Evolutionary conservation across 2,113 vertebrate species (phyloP).

Genomic region (Ailuropoda melanoleuca): DNA sequence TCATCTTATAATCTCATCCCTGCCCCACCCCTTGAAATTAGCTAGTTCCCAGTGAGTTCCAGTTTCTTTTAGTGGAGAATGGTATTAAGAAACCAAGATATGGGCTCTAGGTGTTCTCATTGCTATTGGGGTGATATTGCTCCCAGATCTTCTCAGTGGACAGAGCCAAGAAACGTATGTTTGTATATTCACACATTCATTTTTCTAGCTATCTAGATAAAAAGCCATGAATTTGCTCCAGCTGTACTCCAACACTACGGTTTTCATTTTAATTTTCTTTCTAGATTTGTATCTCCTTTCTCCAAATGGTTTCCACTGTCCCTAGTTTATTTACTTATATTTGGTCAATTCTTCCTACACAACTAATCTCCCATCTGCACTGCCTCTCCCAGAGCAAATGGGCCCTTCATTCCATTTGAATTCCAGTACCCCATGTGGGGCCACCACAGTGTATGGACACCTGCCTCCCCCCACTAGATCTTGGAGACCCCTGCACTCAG

Average conservation of each 20-base stretch:
- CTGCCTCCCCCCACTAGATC: background rate
- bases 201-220: background rate
- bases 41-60: background rate
- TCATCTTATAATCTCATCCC: background rate
- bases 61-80: background rate
- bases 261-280: background rate
- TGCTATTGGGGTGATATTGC: background rate
- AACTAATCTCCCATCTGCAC: background rate
- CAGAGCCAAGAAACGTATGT: background rate
- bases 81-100: background rate
- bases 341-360: background rate
- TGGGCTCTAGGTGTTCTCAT: background rate
- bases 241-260: background rate
- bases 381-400: background rate
- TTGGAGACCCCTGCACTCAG: background rate
- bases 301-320: background rate
- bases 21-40: background rate
- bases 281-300: background rate
- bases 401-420: background rate
- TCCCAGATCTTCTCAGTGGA: background rate
- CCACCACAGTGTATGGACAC: rapidly evolving
- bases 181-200: background rate
- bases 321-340: background rate
- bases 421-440: background rate
- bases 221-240: background rate